These are phyloP conservation scores for Selene dorsalis DNA, from an alignment of 2,797 vertebrate species.

Conservation along the genomic window DNA sequence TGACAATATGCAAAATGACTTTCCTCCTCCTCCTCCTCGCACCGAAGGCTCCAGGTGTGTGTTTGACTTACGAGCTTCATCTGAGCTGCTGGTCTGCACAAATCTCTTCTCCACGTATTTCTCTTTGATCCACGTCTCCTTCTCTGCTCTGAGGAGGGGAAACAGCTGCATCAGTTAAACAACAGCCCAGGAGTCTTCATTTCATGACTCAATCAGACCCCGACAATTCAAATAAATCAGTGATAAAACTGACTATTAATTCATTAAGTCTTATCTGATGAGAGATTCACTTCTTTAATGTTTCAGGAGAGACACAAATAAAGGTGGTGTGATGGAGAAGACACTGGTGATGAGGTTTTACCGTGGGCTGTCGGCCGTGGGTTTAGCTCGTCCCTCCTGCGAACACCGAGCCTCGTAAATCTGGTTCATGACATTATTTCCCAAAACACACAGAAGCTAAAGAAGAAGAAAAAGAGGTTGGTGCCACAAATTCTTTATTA, in stretches of 20 bases:
- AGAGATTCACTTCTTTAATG: background rate
- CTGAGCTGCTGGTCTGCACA: slow-evolving; percentile 43
- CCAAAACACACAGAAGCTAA: slow-evolving; percentile 82
- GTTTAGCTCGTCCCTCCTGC: slow-evolving; percentile 72
- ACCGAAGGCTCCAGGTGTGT: background rate
- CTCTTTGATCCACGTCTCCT: slow-evolving; percentile 83
- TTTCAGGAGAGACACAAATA: background rate
- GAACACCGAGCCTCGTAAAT: slow-evolving; percentile 79
- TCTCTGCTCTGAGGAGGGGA: slow-evolving; percentile 73
- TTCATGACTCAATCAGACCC: background rate
- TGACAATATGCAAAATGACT: too few species aligned
- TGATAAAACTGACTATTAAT: background rate
- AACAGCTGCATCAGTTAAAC: background rate
- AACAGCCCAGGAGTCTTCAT: too few species aligned
- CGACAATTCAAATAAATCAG: background rate
- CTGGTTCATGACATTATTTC: slow-evolving; percentile 80
- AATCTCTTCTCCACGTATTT: slow-evolving; percentile 85
- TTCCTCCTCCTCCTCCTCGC: background rate
- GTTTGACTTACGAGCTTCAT: slow-evolving; percentile 50
- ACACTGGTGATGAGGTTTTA: slow-evolving; percentile 22
- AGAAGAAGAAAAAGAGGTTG: background rate
- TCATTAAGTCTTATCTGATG: background rate
- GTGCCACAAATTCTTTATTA: too few species aligned
- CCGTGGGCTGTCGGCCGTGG: slow-evolving; percentile 69
- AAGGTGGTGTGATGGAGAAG: background rate